Evolutionary conservation across 2,113 vertebrate genomes (phyloP), one percentile per base, ranked within the genome.

Genomic region (Columbina picui): DNA sequence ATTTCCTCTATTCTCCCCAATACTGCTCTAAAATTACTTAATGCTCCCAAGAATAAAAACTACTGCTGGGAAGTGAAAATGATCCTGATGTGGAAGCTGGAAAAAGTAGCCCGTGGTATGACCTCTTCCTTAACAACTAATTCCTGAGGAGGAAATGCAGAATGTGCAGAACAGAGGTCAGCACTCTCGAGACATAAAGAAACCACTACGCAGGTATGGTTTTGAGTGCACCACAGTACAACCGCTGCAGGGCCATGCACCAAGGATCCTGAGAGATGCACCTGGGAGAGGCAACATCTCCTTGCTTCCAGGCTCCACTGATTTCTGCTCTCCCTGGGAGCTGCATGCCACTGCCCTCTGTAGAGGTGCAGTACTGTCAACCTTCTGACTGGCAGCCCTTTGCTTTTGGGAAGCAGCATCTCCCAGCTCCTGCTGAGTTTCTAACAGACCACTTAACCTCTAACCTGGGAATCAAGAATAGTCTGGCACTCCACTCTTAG

Each of bases 11-110:
- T 45, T 88, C 45, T 91, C 6, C 32, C 14, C 36, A 59, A 20
- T 70, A 75, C 30, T 49, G 19, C 86, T 90, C 82, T 93, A 92
- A 85, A 95, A 78, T 74, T 90, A 92, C 38, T 39, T 71, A 55
- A 78, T 36, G 29, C 53, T 94, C 92, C 80, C 68, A 94, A 59
- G 60, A 92, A 77, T n/a, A 81, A 80, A 83, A 88, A 17, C 7
- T 65, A 76, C 55, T 78, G 47, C 77, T 5, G n/a, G 36, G 32
- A 91, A 75, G n/a, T 49, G 27, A 78, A 93, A 84, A 10, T 56
- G 30, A 81, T 75, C 30, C 47, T 64, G 56, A 84, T 68, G 30
- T 23, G 19, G 76, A 81, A 89, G 60, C 18, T 49, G 73, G 47
- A 74, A 94, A 89, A 92, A 92, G 38, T 10, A 93, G 43, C 20